phyloP scores from a whole-genome alignment of 92 coral and sea anemone species.

The Umimayanthus chanpuru region DNA sequence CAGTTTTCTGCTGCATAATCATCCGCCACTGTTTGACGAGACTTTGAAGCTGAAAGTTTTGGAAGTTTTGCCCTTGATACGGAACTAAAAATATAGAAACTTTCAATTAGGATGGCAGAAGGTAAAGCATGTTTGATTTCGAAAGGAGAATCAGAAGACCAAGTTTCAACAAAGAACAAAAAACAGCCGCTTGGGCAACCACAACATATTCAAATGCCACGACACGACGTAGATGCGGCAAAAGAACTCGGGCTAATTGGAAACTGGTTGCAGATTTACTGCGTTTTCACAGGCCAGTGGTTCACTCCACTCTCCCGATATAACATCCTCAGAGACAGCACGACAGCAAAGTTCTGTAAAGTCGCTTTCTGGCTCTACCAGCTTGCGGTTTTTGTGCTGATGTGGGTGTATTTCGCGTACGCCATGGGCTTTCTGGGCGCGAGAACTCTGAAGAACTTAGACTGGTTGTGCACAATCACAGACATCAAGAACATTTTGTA shows the following conservation, averaged over 20 bases:
- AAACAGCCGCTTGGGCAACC: background rate
- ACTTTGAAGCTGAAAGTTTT: background rate
- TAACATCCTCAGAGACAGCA: background rate
- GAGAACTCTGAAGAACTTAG: conserved; percentile 41
- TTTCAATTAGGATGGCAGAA: background rate
- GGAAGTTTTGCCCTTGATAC: background rate
- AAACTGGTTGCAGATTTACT: conserved; percentile 6
- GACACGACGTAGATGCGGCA: background rate
- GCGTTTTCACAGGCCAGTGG: conserved; percentile 49
- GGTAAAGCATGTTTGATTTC: background rate
- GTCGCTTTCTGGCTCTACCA: conserved; percentile 34
- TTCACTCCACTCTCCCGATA: conserved; percentile 9
- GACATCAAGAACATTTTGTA: conserved; percentile 49
- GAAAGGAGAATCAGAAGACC: background rate
- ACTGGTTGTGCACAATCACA: conserved; percentile 51
- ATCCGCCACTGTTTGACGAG: background rate
- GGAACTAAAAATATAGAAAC: background rate
- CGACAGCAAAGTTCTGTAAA: conserved; percentile 11
- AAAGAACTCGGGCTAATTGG: background rate
- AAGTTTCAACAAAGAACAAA: background rate
- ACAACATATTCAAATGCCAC: background rate
- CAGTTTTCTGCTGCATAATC: too few species aligned
- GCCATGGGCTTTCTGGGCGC: conserved; percentile 42
- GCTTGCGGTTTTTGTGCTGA: background rate
- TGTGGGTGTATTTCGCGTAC: conserved; percentile 51